Base-by-base conservation (phyloP, 2,113 vertebrate species). In the Sylvilagus bachmani region DNA sequence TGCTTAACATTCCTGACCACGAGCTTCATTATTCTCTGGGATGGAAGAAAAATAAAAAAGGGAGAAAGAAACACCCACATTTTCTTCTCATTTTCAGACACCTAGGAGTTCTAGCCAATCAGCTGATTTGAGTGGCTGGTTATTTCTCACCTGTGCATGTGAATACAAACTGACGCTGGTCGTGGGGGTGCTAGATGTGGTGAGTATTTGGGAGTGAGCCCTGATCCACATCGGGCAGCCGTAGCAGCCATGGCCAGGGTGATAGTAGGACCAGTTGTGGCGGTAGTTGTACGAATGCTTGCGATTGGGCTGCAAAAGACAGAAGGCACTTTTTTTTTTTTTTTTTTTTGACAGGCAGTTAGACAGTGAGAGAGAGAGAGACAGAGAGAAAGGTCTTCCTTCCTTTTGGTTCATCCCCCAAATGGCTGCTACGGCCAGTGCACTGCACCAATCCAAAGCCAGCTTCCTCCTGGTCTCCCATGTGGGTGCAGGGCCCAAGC, bases 1-100 rank as follows among this genome's bases (percentile, higher is more conserved):
- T 98, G 95, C 96, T 98, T 98, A 98, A 97, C 94, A 98, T 98
- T 98, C 98, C 93, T 92, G 97, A 94, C 98, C 97, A 97, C 96
- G 84, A 92, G 95, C 96, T 98, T 98, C 98, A 98, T 98, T 98
- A 97, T 98, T 97, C 97, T 97, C 97, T 96, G 85, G 82, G 96
- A 31, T 64, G 75, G 86, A 93, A 77, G 78, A 94, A 87, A 91
- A 86, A 74, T 62, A 74, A 89, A 90, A 31, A 66, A 80, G 17
- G 55, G 17, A 58, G 31, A 58, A 74, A 88, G 85, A 75, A 95
- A 75, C 77, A 73, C 11, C 33, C 92, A 90, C 77, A 73, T 93
- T 96, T 95, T 95, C 93, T 96, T 95, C 95, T 97, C 96, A 25
- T 97, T 98, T 98, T 97, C 95, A 98, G 97, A 98, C 96, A 97